Base-by-base conservation (phyloP, 2,888 invertebrate genomes). In the Catocala sponsa region DNA sequence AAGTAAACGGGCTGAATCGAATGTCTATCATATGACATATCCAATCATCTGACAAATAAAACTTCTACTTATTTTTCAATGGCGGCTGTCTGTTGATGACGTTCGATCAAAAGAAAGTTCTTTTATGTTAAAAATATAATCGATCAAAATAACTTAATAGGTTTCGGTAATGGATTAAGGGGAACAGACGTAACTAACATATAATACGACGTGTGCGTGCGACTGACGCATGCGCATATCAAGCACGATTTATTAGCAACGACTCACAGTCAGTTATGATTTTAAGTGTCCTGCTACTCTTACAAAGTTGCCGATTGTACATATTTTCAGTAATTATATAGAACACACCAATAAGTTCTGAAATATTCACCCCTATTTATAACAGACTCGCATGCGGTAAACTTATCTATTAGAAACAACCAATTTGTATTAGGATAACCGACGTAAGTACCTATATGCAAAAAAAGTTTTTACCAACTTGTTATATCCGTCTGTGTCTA, bases 321-420 rank as follows among this genome's bases (percentile, higher is more conserved):
- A 81, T 76, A 73, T 81, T 73, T 81, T 79, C 75, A 62, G 68
- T 77, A 78, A 80, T 76, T 82, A 73, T 73, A 77, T 79, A 74
- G 85, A n/a, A n/a, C n/a, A 92, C 92, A 94, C 92, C 91, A 91
- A 87, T 76, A 83, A 82, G 94, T 94, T 15, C 94, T 94, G 94
- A 93, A 94, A 94, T 92, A 92, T 84, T 81, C 83, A 80, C 82
- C 78, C 84, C 84, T 87, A 59, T 69, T 74, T 71, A 72, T 70
- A 70, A 76, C 69, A 77, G 88, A 85, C 88, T 89, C 84, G 85
- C 83, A 83, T 89, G 87, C 85, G 83, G 83, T 81, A 83, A 80
- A 81, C 82, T 83, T 75, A 83, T 79, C 77, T 81, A 84, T 79
- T 79, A 79, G 15, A 15, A 15, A 15, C 46, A 69, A 80, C 75